Evolutionary conservation across 2,888 invertebrate genomes (phyloP).

Genomic region (Luperina nickerlii): DNA sequence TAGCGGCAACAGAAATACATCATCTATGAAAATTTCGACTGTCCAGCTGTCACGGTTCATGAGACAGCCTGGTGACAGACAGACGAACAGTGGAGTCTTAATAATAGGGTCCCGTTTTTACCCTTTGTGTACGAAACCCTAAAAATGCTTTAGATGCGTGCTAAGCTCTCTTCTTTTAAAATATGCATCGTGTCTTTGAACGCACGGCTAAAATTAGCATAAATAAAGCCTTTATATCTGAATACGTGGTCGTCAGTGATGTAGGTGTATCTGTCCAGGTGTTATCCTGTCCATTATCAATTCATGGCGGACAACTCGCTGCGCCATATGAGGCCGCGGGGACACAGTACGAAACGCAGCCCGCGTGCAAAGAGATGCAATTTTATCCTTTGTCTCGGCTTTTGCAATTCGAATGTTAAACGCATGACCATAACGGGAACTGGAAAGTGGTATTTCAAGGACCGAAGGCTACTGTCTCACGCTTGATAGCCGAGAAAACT

Average conservation of each 20-base stretch:
- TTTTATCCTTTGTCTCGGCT: slow-evolving; percentile 70
- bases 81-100: too few relatives aligned
- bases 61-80: too few relatives aligned
- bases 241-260: slow-evolving; percentile 53
- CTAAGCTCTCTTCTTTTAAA: slow-evolving; percentile 29
- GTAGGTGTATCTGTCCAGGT: slow-evolving; percentile 79
- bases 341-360: slow-evolving; percentile 57
- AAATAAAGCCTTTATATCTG: slow-evolving; percentile 56
- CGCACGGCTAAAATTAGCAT: slow-evolving; percentile 41
- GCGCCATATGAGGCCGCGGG: slow-evolving; percentile 60
- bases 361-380: slow-evolving; percentile 71
- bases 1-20: too few relatives aligned
- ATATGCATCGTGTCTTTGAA: slow-evolving; percentile 38
- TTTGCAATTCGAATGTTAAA: slow-evolving; percentile 70
- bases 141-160: slow-evolving; percentile 9
- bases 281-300: slow-evolving; percentile 85
- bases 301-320: slow-evolving; percentile 72
- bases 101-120: too few relatives aligned
- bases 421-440: slow-evolving; percentile 72
- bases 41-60: too few relatives aligned
- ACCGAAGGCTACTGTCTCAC: slow-evolving; percentile 52
- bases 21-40: too few relatives aligned
- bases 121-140: too few relatives aligned
- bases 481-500: slow-evolving; percentile 32
- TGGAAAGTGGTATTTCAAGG: slow-evolving; percentile 72